These are phyloP conservation scores for Tubulanus polymorphus DNA, from an alignment of 2,888 invertebrate genomes.

Conservation along the genomic window DNA sequence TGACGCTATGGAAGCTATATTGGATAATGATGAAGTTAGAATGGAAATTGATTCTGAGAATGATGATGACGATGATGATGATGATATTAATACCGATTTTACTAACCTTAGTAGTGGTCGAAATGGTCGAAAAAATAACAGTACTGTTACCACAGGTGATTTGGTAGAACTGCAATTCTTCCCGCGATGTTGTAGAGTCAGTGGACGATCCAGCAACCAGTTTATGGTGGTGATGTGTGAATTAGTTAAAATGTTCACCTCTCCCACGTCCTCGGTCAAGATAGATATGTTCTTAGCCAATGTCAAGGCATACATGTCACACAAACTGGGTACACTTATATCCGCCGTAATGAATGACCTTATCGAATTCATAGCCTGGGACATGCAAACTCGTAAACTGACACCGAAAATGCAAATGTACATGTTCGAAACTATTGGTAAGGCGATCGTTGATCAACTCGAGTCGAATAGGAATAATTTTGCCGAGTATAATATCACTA, in stretches of 20 bases:
- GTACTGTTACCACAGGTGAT: constrained; percentile 2
- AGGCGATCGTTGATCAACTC: constrained; percentile 1
- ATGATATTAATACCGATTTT: neutral
- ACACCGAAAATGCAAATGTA: neutral
- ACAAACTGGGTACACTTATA: constrained; percentile 3
- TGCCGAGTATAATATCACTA: neutral
- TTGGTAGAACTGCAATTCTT: constrained; percentile 1
- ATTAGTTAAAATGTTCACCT: constrained; percentile 1
- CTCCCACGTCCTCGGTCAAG: neutral
- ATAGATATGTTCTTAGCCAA: constrained; percentile 2
- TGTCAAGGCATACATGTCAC: constrained; percentile 2
- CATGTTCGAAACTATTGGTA: neutral
- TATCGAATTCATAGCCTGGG: constrained; percentile 3
- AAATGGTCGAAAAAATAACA: neutral
- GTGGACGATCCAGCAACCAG: neutral
- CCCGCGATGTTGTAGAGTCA: neutral
- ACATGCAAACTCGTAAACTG: neutral
- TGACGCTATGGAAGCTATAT: constrained; percentile 1
- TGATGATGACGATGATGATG: neutral
- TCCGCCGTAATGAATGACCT: constrained; percentile 1
- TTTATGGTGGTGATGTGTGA: neutral
- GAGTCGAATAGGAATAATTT: constrained; percentile 1
- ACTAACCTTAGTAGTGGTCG: neutral
- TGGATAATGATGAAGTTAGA: constrained; percentile 1
- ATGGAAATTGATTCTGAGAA: constrained; percentile 1